Conservation (phyloP, 1,140 invertebrate species). For the Mylabris phalerata region DNA sequence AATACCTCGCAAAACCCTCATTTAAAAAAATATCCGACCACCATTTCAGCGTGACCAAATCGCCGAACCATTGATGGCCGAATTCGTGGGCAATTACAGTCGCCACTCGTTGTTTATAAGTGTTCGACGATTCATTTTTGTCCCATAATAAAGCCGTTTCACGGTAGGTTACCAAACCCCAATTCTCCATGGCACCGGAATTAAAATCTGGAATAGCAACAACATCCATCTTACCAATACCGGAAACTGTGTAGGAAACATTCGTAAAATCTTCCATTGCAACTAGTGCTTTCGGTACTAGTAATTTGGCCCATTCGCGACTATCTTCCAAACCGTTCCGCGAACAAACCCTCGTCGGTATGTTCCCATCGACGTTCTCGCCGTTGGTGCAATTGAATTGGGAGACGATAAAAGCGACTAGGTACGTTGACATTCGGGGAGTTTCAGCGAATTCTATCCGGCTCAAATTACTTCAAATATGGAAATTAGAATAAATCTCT, state of each 20-base stretch:
- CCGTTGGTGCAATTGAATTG: conserved; percentile 10
- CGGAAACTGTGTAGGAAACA: conserved; percentile 39
- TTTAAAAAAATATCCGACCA: conserved; percentile 48
- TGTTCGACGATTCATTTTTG: conserved; percentile 42
- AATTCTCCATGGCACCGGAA: conserved; percentile 90
- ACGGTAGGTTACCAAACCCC: conserved; percentile 85
- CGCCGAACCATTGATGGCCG: conserved; percentile 65
- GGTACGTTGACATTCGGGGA: conserved; percentile 62
- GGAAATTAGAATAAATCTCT: too few relatives aligned
- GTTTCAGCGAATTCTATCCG: neutral
- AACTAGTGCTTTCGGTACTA: conserved; percentile 43
- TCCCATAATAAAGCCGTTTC: conserved; percentile 54
- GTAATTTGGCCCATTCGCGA: conserved; percentile 50
- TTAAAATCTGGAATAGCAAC: conserved; percentile 70
- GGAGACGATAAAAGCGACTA: conserved; percentile 60
- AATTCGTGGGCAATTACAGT: conserved; percentile 56
- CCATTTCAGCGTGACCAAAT: conserved; percentile 56
- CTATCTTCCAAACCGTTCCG: conserved; percentile 58
- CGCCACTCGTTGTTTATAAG: conserved; percentile 43
- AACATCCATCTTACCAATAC: conserved; percentile 48
- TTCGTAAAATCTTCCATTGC: conserved; percentile 44
- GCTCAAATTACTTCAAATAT: neutral
- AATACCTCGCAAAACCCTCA: conserved; percentile 47
- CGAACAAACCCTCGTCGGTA: conserved; percentile 54
- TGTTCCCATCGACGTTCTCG: neutral